Evolutionary conservation across 2,113 vertebrate species (phyloP).

Genomic region (Chloropsis hardwickii): DNA sequence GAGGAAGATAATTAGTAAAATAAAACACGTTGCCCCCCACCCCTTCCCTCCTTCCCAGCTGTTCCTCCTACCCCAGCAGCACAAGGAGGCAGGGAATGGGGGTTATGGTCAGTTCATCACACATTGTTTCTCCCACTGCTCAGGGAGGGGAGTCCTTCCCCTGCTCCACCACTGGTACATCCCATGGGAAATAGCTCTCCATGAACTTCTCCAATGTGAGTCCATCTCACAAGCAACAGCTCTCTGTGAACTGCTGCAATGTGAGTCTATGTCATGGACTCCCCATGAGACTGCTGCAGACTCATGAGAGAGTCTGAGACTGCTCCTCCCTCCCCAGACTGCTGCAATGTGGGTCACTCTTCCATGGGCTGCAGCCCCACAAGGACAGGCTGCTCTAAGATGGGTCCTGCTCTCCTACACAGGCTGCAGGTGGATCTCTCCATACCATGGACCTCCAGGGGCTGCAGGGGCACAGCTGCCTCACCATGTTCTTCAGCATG

Average conservation of each 20-base stretch:
- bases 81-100: background rate
- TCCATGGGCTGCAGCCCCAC: fast-evolving
- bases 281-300: background rate
- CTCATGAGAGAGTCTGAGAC: too few relatives aligned
- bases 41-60: background rate
- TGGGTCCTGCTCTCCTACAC: background rate
- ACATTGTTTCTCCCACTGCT: background rate
- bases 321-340: background rate
- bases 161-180: background rate
- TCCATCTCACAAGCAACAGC: background rate
- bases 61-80: background rate
- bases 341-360: background rate
- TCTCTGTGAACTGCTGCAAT: background rate
- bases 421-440: background rate
- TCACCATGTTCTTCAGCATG: background rate
- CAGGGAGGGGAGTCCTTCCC: background rate
- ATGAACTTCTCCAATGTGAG: background rate
- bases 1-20: background rate
- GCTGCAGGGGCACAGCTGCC: background rate
- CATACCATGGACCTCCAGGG: background rate
- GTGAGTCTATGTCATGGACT: background rate
- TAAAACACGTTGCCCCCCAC: background rate
- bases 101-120: background rate
- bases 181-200: background rate
- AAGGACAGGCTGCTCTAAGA: background rate